Percentiles rank a stretch among this genome's conserved stretches.
phyloP scores from a whole-genome alignment of 2,888 invertebrate genomes.

The Hofmannophila pseudospretella region DNA sequence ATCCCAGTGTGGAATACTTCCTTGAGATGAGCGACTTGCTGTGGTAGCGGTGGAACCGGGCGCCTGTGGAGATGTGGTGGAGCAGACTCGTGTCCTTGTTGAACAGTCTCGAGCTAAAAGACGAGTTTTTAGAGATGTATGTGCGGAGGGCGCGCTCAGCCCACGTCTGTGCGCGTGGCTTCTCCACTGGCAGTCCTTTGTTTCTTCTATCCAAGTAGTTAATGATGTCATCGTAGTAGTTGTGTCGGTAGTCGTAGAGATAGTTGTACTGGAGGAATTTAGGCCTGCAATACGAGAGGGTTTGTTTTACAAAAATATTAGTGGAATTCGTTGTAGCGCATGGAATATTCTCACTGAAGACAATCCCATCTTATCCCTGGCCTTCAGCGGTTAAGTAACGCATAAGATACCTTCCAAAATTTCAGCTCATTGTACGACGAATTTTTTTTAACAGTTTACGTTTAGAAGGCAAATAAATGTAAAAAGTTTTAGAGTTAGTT shows the following conservation, averaged over 20 bases:
- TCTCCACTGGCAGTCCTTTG: conserved; percentile 82
- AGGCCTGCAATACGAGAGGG: conserved; percentile 75
- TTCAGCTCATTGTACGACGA: not conserved
- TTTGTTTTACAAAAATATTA: not conserved
- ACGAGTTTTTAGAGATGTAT: conserved; percentile 81
- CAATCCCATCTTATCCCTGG: no score
- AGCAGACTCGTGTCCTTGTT: conserved; percentile 78
- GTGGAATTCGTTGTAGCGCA: not conserved
- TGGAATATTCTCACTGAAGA: no score
- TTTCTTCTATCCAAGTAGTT: conserved; percentile 88
- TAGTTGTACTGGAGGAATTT: conserved; percentile 89
- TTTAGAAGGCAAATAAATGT: not conserved
- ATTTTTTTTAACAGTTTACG: no score
- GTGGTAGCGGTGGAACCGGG: conserved; percentile 85
- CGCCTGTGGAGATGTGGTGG: conserved; percentile 80
- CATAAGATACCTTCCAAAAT: not conserved
- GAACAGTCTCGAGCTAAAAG: conserved; percentile 81
- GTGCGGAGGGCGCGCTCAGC: conserved; percentile 88
- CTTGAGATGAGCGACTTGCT: conserved; percentile 85
- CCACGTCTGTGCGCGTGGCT: conserved; percentile 90
- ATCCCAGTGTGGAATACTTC: conserved; percentile 81
- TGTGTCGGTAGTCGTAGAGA: conserved; percentile 89
- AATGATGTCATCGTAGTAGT: conserved; percentile 92
- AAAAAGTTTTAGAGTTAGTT: not conserved
- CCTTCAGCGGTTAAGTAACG: no score